Conservation (phyloP, 2,113 vertebrate species). For the Sisor rabdophorus region DNA sequence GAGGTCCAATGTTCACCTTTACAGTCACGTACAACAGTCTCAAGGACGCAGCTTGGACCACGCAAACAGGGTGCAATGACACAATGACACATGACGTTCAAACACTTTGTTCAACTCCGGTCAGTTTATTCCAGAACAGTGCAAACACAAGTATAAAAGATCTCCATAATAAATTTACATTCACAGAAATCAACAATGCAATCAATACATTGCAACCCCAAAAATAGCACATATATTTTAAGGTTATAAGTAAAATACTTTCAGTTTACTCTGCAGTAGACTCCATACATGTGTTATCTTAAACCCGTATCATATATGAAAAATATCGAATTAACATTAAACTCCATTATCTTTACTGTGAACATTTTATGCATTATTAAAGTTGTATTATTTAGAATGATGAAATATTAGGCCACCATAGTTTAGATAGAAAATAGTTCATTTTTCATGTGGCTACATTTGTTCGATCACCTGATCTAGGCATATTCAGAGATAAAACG, state of each 20-base stretch:
- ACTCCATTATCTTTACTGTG: conserved; percentile 52
- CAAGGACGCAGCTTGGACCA: conserved; percentile 22
- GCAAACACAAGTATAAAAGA: conserved; percentile 54
- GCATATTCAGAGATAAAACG: conserved; percentile 37
- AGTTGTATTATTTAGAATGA: conserved; percentile 53
- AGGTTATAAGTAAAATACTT: conserved; percentile 69
- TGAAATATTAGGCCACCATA: conserved; percentile 48
- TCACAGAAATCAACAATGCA: conserved; percentile 51
- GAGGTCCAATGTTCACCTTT: conserved; percentile 34
- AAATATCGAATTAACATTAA: conserved; percentile 68
- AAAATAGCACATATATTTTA: conserved; percentile 70
- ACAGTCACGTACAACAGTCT: conserved; percentile 4
- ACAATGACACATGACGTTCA: conserved; percentile 7
- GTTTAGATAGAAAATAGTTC: conserved; percentile 48
- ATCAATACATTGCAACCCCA: conserved; percentile 55
- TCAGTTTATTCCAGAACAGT: conserved; percentile 52
- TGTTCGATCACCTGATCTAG: conserved; percentile 42
- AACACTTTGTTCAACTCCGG: conserved; percentile 10
- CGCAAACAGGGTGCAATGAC: conserved; percentile 24
- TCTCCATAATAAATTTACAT: conserved; percentile 55
- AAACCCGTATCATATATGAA: conserved; percentile 85
- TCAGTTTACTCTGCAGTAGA: conserved; percentile 74
- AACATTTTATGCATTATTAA: conserved; percentile 47
- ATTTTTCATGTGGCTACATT: conserved; percentile 49
- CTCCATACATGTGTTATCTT: conserved; percentile 76